Percentiles rank a stretch among this genome's conserved stretches.
These are phyloP conservation scores for Fabriciana adippe DNA, from an alignment of 2,888 invertebrate species.

Conservation along the genomic window DNA sequence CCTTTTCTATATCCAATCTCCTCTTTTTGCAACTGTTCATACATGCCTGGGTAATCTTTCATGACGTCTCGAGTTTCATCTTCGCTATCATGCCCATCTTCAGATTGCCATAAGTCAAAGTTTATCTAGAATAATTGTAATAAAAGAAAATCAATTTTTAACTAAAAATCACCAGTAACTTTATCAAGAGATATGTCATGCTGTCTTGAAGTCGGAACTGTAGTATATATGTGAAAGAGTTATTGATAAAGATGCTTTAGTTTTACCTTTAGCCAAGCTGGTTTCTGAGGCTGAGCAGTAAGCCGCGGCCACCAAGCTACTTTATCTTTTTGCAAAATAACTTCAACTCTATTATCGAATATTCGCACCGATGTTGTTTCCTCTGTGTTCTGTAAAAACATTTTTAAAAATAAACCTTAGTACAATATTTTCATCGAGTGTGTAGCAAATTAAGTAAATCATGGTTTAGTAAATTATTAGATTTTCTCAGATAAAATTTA, in stretches of 20 bases:
- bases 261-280: conserved; percentile 91
- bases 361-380: conserved; percentile 70
- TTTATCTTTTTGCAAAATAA: conserved; percentile 86
- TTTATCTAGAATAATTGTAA: conserved; percentile 83
- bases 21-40: conserved; percentile 87
- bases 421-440: background rate
- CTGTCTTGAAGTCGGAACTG: too few species aligned
- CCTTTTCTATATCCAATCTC: conserved; percentile 91
- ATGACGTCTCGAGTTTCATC: conserved; percentile 87
- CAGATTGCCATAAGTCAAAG: conserved; percentile 94
- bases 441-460: background rate
- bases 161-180: too few species aligned
- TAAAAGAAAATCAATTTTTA: background rate
- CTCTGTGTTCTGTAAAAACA: conserved; percentile 47
- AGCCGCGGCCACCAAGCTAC: conserved; percentile 92
- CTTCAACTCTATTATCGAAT: conserved; percentile 89
- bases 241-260: too few species aligned
- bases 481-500: background rate
- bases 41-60: conserved; percentile 90
- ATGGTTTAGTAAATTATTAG: too few species aligned
- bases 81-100: conserved; percentile 87
- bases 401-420: background rate
- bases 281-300: conserved; percentile 90
- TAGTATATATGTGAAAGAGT: too few species aligned
- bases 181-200: too few species aligned